Percentiles rank a stretch among this genome's conserved stretches.
phyloP scores from a whole-genome alignment of 2,797 vertebrate species.

The Betta splendens region DNA sequence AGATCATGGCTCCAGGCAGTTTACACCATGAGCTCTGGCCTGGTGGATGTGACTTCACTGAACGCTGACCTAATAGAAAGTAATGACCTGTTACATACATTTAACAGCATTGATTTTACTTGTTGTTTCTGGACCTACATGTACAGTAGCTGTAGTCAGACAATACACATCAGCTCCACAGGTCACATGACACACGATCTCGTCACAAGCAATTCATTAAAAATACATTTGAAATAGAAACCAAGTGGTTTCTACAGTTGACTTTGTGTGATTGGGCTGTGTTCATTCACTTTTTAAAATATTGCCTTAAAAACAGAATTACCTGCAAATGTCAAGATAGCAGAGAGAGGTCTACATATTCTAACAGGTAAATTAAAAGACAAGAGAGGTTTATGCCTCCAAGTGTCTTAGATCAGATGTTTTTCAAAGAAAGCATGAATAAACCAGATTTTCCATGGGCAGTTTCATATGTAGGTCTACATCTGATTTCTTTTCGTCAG shows the following conservation, averaged over 20 bases:
- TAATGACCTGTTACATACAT: slow-evolving; percentile 24
- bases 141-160: not conserved
- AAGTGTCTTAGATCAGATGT: too few species aligned
- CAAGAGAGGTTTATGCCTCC: too few species aligned
- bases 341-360: too few species aligned
- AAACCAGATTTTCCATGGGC: too few species aligned
- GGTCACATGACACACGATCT: slow-evolving; percentile 10
- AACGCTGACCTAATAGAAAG: slow-evolving; percentile 10
- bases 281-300: not conserved
- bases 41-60: slow-evolving; percentile 49
- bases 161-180: slow-evolving; percentile 14
- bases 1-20: slow-evolving; percentile 42
- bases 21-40: slow-evolving; percentile 25
- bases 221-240: slow-evolving; percentile 13
- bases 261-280: slow-evolving; percentile 11
- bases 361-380: too few species aligned
- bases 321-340: too few species aligned
- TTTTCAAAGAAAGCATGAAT: too few species aligned
- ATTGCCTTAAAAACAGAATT: too few species aligned
- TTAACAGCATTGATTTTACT: slow-evolving; percentile 13
- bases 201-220: slow-evolving; percentile 12
- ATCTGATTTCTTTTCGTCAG: too few species aligned
- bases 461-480: too few species aligned
- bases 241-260: not conserved
- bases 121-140: slow-evolving; percentile 32